These are phyloP conservation scores for Sinentomon sp. DNA, from an alignment of 2,888 invertebrate genomes.

Conservation along the genomic window DNA sequence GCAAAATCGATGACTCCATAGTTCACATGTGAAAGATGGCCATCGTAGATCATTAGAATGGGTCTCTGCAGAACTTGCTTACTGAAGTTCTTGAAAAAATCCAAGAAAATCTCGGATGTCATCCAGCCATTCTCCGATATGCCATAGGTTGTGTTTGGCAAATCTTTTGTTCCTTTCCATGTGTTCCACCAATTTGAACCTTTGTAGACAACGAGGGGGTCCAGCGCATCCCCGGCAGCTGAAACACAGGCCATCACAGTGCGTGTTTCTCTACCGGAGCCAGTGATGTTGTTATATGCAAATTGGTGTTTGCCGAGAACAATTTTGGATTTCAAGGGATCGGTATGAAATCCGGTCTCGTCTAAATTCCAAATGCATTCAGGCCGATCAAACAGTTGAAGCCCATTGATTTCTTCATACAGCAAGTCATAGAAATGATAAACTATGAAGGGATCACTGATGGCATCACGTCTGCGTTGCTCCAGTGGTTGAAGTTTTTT, in stretches of 20 bases:
- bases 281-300: conserved; percentile 12
- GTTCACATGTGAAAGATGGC: conserved; percentile 11
- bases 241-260: conserved; percentile 14
- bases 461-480: conserved; percentile 7
- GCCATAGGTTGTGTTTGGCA: conserved; percentile 6
- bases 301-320: conserved; percentile 12
- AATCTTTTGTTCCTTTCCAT: conserved; percentile 7
- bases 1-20: too few species aligned
- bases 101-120: conserved; percentile 6
- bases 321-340: conserved; percentile 12
- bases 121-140: conserved; percentile 10
- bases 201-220: conserved; percentile 11
- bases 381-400: conserved; percentile 7
- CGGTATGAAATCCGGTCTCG: conserved; percentile 12
- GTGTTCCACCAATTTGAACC: conserved; percentile 8
- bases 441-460: conserved; percentile 11
- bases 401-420: conserved; percentile 7
- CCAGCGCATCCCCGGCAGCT: conserved; percentile 12
- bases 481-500: conserved; percentile 13
- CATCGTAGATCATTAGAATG: conserved; percentile 9
- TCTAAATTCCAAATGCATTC: conserved; percentile 12
- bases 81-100: conserved; percentile 7
- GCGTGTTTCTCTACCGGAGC: conserved; percentile 14
- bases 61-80: conserved; percentile 4
- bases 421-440: conserved; percentile 11